These are phyloP conservation scores for Oscheius myriophilus DNA, from an alignment of 2,888 invertebrate genomes.

Conservation along the genomic window DNA sequence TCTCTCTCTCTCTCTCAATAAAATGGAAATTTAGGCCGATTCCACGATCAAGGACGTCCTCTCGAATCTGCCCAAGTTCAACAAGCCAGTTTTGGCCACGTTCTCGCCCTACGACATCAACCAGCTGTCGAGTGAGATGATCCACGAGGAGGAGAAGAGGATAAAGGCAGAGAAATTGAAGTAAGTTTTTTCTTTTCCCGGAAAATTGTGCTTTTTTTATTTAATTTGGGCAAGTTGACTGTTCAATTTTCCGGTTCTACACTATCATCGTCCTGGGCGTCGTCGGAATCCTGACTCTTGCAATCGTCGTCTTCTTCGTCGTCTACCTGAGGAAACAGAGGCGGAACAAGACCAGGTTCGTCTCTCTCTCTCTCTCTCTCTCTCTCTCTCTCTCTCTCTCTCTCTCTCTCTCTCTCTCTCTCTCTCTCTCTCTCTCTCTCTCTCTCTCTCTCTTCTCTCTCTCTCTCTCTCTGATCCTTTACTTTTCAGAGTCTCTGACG, in stretches of 20 bases:
- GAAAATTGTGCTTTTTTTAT: no score
- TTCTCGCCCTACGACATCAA: slow-evolving; percentile 69
- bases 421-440: no score
- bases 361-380: background rate
- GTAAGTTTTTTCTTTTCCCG: background rate
- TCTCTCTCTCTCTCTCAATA: background rate
- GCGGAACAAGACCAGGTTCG: slow-evolving; percentile 15
- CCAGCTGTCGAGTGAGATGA: slow-evolving; percentile 61
- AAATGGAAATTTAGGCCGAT: slow-evolving; percentile 38
- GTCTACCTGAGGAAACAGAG: slow-evolving; percentile 60
- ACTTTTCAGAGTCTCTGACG: no score
- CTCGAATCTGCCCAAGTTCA: slow-evolving; percentile 64
- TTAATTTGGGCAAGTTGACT: no score
- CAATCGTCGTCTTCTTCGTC: slow-evolving; percentile 74
- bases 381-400: no score
- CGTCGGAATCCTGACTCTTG: slow-evolving; percentile 56
- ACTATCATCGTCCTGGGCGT: slow-evolving; percentile 60
- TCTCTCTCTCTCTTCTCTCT: no score
- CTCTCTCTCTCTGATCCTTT: no score
- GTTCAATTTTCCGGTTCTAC: slow-evolving; percentile 41
- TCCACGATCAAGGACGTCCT: slow-evolving; percentile 63
- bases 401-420: no score
- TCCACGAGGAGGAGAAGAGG: slow-evolving; percentile 45
- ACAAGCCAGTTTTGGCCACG: slow-evolving; percentile 57
- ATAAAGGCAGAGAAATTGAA: slow-evolving; percentile 37